Percentiles rank a stretch among this genome's conserved stretches.
These are phyloP conservation scores for Lepilemur ruficaudatus DNA, from an alignment of 2,797 vertebrate genomes.

Conservation along the genomic window DNA sequence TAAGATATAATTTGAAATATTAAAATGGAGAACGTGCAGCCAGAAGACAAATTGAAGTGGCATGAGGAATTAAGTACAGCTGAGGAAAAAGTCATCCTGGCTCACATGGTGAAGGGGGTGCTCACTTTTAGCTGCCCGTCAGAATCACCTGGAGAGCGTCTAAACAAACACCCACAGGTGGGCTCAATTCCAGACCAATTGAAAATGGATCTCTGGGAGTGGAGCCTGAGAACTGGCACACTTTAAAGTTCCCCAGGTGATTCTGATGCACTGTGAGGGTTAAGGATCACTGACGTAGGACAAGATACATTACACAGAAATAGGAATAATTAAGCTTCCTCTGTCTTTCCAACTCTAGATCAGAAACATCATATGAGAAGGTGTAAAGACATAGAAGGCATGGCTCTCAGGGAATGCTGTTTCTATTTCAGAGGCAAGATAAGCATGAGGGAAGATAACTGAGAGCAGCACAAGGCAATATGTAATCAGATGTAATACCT, in stretches of 20 bases:
- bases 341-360: neutral
- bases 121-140: neutral
- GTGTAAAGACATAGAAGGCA: neutral
- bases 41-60: neutral
- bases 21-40: neutral
- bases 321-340: neutral
- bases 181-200: neutral
- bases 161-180: neutral
- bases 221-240: neutral
- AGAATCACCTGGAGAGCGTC: neutral
- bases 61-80: no score
- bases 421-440: neutral
- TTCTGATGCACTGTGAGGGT: neutral
- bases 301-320: neutral
- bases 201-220: neutral
- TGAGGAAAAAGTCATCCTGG: neutral
- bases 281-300: neutral
- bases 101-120: rapidly evolving
- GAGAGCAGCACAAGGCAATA: neutral
- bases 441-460: neutral
- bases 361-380: neutral
- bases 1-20: neutral
- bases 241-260: neutral
- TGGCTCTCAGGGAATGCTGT: neutral
- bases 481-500: no score